These are phyloP conservation scores for Cuculus canorus DNA, from an alignment of 2,797 vertebrate genomes.

Conservation along the genomic window DNA sequence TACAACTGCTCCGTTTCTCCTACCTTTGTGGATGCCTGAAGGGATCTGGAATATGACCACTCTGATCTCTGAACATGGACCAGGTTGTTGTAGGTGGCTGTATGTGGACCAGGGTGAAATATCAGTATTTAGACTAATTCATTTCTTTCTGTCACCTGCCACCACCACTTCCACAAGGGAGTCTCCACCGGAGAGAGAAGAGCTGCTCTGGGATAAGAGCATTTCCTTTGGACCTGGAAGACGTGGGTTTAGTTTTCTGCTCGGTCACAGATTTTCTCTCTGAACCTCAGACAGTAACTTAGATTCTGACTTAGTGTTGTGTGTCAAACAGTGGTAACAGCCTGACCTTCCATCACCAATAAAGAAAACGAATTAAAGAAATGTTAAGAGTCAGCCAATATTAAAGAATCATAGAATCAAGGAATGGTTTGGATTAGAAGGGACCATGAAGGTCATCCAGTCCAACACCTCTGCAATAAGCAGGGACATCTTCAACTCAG, in stretches of 20 bases:
- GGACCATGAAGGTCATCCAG: too few relatives aligned
- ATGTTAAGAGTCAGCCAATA: background rate
- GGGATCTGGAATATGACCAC: background rate
- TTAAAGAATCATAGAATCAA: too few relatives aligned
- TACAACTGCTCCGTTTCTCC: background rate
- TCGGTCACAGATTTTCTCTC: background rate
- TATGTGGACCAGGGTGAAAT: too few relatives aligned
- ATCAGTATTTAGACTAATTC: background rate
- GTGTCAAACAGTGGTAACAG: background rate
- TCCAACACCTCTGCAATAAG: too few relatives aligned
- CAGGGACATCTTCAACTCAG: too few relatives aligned
- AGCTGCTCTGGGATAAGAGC: background rate
- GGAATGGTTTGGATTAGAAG: too few relatives aligned
- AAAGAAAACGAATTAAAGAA: conserved; percentile 37
- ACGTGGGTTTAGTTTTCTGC: background rate
- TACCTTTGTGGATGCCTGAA: background rate
- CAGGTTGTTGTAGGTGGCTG: background rate
- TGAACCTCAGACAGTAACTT: background rate
- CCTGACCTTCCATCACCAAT: background rate
- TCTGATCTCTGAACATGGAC: background rate
- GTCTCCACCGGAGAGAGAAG: background rate
- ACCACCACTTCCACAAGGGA: background rate
- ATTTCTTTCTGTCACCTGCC: background rate
- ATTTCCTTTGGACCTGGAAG: background rate
- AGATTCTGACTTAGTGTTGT: background rate